phyloP scores from a whole-genome alignment of 2,797 vertebrate genomes.

The Centroberyx gerrardi region DNA sequence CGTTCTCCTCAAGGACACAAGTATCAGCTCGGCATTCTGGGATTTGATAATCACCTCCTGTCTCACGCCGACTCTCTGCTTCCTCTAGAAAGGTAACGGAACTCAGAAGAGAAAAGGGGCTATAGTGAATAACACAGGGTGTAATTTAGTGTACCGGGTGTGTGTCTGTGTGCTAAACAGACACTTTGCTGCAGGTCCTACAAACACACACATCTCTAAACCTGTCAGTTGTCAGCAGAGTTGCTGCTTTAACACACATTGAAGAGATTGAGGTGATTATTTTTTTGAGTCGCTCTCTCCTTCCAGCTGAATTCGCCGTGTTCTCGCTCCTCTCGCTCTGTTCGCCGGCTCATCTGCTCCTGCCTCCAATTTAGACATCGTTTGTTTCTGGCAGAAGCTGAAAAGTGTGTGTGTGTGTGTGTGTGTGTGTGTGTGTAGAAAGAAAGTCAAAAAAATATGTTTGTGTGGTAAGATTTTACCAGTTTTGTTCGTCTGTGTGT shows the following conservation, averaged over 20 bases:
- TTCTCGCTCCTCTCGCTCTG: constrained; percentile 15
- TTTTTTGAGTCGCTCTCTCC: constrained; percentile 28
- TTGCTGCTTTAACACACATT: constrained; percentile 9
- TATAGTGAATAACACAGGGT: not conserved
- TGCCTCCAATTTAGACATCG: constrained; percentile 22
- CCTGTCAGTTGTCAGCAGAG: constrained; percentile 11
- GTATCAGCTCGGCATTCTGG: not conserved
- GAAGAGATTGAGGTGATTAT: constrained; percentile 40
- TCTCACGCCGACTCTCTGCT: constrained; percentile 6
- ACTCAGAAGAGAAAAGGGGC: not conserved
- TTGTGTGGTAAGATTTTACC: not conserved
- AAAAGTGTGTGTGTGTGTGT: constrained; percentile 8
- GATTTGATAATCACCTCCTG: constrained; percentile 40
- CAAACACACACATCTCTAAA: constrained; percentile 16
- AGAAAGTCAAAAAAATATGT: not conserved
- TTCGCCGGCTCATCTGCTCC: constrained; percentile 10
- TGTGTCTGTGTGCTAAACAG: constrained; percentile 7
- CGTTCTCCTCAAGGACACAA: too few relatives aligned
- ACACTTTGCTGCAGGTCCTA: constrained; percentile 3
- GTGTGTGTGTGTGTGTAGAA: constrained; percentile 2
- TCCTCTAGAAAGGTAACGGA: constrained; percentile 8
- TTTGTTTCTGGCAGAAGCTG: constrained; percentile 24
- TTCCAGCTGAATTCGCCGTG: constrained; percentile 9
- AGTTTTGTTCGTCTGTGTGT: not conserved
- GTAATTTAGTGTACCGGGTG: constrained; percentile 39